Percentiles rank a stretch among this genome's conserved stretches.
Evolutionary conservation across 2,888 invertebrate genomes (phyloP).

Genomic region (Eledone cirrhosa): DNA sequence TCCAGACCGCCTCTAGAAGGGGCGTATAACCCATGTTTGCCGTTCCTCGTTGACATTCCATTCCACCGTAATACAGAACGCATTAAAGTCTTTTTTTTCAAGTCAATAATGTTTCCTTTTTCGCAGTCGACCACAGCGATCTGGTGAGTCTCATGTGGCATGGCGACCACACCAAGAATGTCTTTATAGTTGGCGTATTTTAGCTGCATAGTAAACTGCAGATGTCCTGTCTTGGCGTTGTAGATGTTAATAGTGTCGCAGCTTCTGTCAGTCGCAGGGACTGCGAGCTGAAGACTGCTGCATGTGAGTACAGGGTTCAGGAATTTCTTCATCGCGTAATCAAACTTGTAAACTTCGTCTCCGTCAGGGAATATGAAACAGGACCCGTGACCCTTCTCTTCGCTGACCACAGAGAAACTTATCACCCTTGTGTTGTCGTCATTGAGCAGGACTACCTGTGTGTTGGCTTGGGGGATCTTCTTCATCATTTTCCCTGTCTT

Average conservation of each 20-base stretch:
- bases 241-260: constrained; percentile 87
- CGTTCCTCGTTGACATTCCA: constrained; percentile 73
- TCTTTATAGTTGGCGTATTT: constrained; percentile 64
- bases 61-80: constrained; percentile 91
- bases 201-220: constrained; percentile 62
- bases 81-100: constrained; percentile 86
- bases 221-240: constrained; percentile 81
- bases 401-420: constrained; percentile 73
- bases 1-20: constrained; percentile 92
- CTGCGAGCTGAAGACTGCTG: constrained; percentile 78
- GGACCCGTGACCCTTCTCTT: constrained; percentile 44
- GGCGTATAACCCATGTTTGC: constrained; percentile 88
- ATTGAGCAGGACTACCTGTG: constrained; percentile 79
- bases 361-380: constrained; percentile 73
- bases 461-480: constrained; percentile 84
- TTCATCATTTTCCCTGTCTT: constrained; percentile 79
- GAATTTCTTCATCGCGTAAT: constrained; percentile 82
- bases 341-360: constrained; percentile 80
- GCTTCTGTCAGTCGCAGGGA: constrained; percentile 76
- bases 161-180: constrained; percentile 60
- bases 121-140: constrained; percentile 89
- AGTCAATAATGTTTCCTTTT: constrained; percentile 85
- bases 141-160: constrained; percentile 72
- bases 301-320: constrained; percentile 82
- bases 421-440: constrained; percentile 80